Base-by-base conservation (phyloP, 2,888 invertebrate species). In the Epicampocera succincta region DNA sequence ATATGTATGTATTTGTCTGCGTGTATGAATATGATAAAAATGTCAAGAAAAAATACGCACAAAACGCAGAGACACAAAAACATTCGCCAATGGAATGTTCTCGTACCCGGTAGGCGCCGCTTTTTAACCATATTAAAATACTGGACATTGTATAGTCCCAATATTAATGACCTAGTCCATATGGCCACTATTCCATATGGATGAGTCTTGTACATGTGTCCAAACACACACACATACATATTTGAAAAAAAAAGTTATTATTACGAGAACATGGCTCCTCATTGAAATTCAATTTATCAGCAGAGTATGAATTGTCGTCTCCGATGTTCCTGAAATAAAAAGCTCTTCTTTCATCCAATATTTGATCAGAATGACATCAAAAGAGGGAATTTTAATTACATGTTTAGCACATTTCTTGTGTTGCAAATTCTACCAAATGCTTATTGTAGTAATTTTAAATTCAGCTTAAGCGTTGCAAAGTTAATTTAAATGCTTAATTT, bases 101-200 rank as follows among this genome's bases (percentile, higher is more conserved):
- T 52, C 50, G 77, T 74, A 69, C 69, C 74, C 77, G 78, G 85
- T 58, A 85, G 87, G 87, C 87, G 87, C 87, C 87, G 85, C 66
- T 44, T 56, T 58, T 80, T 84, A 83, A 80, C 86, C 87, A 87
- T 87, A 86, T 84, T 79, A 69, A 77, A 78, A 65, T 71, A 74
- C 65, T 74, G 54, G 52, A 76, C 52, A 82, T 60, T 73, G 61
- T 50, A 68, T 38, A 83, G 83, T 83, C 58, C 15, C 46, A 58
- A 66, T 81, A 66, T 54, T 58, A 66, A 86, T 87, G 85, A 80
- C 86, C 88, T 86, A 66, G 56, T 63, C 85, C 85, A 85, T 85
- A 85, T 85, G 85, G 84, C 25, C 38, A 54, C 33, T 33, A n/a
- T 52, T 17, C 3, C 9, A 58, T 21, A 33, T 33, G 33, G 33